Base-by-base conservation (phyloP, 2,888 invertebrate species). In the Rapana venosa region DNA sequence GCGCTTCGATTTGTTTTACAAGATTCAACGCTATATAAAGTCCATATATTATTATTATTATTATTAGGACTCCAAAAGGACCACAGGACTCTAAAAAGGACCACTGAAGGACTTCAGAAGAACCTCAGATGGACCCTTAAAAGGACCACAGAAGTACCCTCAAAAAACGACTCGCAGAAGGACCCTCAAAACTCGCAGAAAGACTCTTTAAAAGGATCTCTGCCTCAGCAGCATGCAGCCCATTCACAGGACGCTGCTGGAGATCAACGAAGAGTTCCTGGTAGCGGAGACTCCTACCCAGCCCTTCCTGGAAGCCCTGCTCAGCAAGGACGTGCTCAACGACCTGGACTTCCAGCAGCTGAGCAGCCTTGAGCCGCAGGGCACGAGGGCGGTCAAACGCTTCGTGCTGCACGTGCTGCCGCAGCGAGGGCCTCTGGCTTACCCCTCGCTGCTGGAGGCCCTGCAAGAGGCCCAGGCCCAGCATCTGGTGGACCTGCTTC, bases 341-440 rank as follows among this genome's bases (percentile, higher is more conserved):
- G 79, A 77, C 79, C 88, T 88, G 47, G 91, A 91, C 87, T 36
- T 90, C 22, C 87, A 90, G 56, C 91, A 91, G 88, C 66, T 91
- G 56, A 83, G 86, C 56, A 88, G 87, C 35, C 89, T 91, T 4
- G 77, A 90, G 56, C 87, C 90, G n/a, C 90, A 90, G 56, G 91
- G 91, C 11, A n/a, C 88, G 47, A 85, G 90, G 0, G 91, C 91
- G 26, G 86, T 91, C 13, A 81, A 30, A 36, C 88, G 91, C 66
- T 91, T 90, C 56, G 83, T 91, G 47, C 70, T 91, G 88, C 87
- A 88, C 70, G 91, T 91, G 88, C 81, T 91, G 81, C 91, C 91
- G 1, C 79, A 87, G 22, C 66, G 91, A 83, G 91, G 91, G 30
- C 84, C 90, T n/a, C 61, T 36, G 58, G 90, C 91, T 11, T 91